Base-by-base conservation (phyloP, 30 jellyfish, hydroid and myxozoan species). In the Nemopilema nomurai region DNA sequence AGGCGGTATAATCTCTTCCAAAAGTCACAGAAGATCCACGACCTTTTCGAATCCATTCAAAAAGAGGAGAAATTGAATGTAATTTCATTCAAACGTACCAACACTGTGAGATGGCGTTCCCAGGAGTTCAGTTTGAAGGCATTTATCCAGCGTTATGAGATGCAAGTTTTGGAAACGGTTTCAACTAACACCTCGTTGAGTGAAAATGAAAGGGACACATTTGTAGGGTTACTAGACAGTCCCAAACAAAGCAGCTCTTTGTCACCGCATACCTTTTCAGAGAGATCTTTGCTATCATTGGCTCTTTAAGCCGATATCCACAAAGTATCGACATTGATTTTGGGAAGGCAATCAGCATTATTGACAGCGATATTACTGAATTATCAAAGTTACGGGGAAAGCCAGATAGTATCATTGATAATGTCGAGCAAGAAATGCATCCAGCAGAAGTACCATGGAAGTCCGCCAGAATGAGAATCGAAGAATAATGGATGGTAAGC, bases 201-300 rank as follows among this genome's bases (percentile, higher is more conserved):
- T 7, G 85, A 82, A 27, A 62, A 79, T 62, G 65, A 79, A 79
- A 79, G 62, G 83, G 16, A 25, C n/a, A 28, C 89, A 79, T 53
- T 67, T 64, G 79, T 22, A 33, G 53, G 89, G 64, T 27, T 79
- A 25, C 6, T 25, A 25, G 89, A 64, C 26, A 19, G 69, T 22
- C 64, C 64, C 80, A 81, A 64, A 62, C 25, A 62, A 62, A 62
- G 62, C 67, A 63, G 64, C 31, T 52, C 17, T 22, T 79, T 62
- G 89, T 67, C 21, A 79, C 89, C 8, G 79, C 80, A 21, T 62
- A 53, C 80, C 89, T 79, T 64, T 79, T 79, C 84, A 79, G 89
- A 79, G 79, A 79, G 80, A 62, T 79, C 25, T 79, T 79, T 25
- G 89, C 89, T 62, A 53, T 79, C 27, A 79, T 67, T 79, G 89